A percentile compares a stretch with the other conserved stretches of the same genome.
These are phyloP conservation scores for Mustela lutreola DNA, from an alignment of 2,113 vertebrate species.

Conservation along the genomic window DNA sequence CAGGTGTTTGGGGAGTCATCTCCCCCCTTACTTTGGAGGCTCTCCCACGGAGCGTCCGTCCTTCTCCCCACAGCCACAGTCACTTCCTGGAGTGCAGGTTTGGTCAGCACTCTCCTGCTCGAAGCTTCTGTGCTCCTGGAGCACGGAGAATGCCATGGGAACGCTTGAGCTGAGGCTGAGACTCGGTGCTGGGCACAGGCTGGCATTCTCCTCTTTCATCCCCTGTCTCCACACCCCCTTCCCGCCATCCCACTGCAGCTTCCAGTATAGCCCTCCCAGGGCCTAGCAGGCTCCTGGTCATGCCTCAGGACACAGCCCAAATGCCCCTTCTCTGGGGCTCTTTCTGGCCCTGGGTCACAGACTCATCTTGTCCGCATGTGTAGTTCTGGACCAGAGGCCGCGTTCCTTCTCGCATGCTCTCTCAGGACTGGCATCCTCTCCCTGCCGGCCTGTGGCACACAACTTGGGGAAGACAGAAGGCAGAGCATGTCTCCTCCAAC, in stretches of 20 bases:
- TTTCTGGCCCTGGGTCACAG: no score
- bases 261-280: no score
- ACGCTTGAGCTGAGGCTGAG: background rate
- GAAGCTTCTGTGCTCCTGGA: background rate
- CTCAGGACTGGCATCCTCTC: background rate
- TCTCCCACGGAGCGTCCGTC: background rate
- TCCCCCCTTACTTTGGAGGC: background rate
- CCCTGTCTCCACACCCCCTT: background rate
- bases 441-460: fast-evolving
- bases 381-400: background rate
- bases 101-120: background rate
- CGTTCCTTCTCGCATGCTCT: fast-evolving
- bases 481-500: background rate
- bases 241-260: background rate
- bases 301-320: background rate
- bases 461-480: background rate
- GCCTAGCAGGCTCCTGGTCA: background rate
- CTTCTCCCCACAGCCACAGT: background rate
- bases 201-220: background rate
- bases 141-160: fast-evolving
- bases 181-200: background rate
- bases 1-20: background rate
- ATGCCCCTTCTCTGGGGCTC: background rate
- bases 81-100: background rate
- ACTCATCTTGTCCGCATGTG: fast-evolving